Conservation (phyloP, 2,113 vertebrate genomes). For the Actinemys pallida region DNA sequence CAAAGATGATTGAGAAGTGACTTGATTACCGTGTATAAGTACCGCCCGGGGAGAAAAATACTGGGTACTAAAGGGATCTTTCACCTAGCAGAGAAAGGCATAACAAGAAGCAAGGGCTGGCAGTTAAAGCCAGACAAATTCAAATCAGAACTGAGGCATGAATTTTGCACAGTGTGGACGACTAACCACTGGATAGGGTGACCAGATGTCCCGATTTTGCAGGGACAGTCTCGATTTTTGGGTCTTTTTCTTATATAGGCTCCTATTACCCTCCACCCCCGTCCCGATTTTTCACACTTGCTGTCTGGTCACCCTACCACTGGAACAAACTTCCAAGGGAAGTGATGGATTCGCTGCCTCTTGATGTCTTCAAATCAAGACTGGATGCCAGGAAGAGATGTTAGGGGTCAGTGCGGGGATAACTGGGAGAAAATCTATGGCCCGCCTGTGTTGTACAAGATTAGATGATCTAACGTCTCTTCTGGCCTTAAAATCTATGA, state of each 20-base stretch:
- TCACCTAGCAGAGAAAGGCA: fast-evolving
- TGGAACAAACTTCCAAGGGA: fast-evolving
- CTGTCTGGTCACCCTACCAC: background rate
- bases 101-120: fast-evolving
- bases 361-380: fast-evolving
- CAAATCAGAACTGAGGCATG: fast-evolving
- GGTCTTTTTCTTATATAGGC: too few relatives aligned
- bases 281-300: too few relatives aligned
- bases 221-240: too few relatives aligned
- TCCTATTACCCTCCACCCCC: too few relatives aligned
- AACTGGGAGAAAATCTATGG: background rate
- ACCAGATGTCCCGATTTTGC: too few relatives aligned
- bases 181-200: background rate
- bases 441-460: background rate
- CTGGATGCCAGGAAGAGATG: background rate
- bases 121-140: background rate
- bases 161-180: background rate
- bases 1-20: background rate
- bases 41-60: too few relatives aligned
- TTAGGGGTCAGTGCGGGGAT: background rate
- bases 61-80: background rate
- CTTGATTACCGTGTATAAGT: background rate
- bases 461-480: background rate
- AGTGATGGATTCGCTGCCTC: fast-evolving
- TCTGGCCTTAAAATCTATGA: background rate